Percentiles rank a stretch among this genome's conserved stretches.
These are phyloP conservation scores for Hemichromis elongatus DNA, from an alignment of 2,113 vertebrate species.

Conservation along the genomic window DNA sequence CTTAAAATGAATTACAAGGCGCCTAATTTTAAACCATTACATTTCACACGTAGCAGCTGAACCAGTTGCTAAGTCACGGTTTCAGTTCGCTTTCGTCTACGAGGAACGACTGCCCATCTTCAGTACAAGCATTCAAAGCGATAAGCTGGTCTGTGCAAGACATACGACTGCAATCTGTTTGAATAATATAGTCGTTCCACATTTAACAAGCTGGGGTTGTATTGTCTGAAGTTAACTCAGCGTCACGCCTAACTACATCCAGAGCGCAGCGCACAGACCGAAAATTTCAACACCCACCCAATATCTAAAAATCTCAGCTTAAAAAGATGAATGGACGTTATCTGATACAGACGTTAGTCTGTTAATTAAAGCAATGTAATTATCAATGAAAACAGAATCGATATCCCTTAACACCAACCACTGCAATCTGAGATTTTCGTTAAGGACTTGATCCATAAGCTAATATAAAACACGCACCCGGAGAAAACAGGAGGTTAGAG, in stretches of 20 bases:
- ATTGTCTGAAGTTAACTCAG: not conserved
- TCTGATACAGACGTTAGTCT: not conserved
- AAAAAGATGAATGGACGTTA: not conserved
- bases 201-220: not conserved
- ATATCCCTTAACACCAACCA: slow-evolving; percentile 14
- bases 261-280: not conserved
- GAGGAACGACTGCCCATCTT: not conserved
- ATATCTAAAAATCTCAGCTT: not conserved
- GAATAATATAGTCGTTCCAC: not conserved
- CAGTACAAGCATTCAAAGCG: not conserved
- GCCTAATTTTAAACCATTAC: not conserved
- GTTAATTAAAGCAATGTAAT: not conserved
- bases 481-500: not conserved
- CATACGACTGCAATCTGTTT: not conserved
- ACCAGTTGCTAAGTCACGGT: not conserved
- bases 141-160: not conserved
- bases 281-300: not conserved
- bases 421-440: not conserved
- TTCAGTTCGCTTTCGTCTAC: not conserved
- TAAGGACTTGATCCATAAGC: not conserved
- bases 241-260: not conserved
- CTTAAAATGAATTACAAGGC: not conserved
- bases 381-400: not conserved
- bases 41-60: not conserved
- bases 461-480: not conserved